Conservation (phyloP, 2,113 vertebrate species). For the Clarias macrocephalus region DNA sequence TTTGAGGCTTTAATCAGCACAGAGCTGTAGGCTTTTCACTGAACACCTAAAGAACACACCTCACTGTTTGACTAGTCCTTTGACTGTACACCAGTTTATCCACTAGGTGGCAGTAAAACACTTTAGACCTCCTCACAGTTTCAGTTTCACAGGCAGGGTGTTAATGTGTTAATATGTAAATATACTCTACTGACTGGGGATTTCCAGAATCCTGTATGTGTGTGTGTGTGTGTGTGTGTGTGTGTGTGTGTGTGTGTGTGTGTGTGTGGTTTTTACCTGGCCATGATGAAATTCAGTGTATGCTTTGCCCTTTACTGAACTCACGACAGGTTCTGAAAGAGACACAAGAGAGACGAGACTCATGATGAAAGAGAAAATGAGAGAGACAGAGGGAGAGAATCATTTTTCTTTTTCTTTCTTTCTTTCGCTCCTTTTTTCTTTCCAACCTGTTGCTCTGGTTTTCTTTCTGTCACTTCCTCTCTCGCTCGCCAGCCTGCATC, state of each 20-base stretch:
- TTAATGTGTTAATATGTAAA: too few species aligned
- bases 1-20: neutral
- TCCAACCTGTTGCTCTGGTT: neutral
- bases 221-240: slow-evolving; percentile 27
- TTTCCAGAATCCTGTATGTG: slow-evolving; percentile 20
- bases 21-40: neutral
- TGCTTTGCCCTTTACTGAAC: neutral
- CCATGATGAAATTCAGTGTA: neutral
- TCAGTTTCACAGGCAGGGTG: slow-evolving; percentile 8
- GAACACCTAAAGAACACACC: neutral
- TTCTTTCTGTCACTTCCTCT: neutral
- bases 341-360: neutral
- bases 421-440: neutral
- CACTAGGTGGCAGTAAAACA: slow-evolving; percentile 11
- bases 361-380: neutral
- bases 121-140: neutral
- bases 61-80: neutral
- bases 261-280: slow-evolving; percentile 29
- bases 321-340: slow-evolving; percentile 5
- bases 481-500: neutral
- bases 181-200: slow-evolving; percentile 1
- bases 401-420: neutral
- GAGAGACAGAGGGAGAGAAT: neutral
- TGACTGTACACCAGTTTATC: neutral
- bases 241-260: slow-evolving; percentile 29